These are phyloP conservation scores for Cydia pomonella DNA, from an alignment of 1,140 invertebrate genomes.

Conservation along the genomic window DNA sequence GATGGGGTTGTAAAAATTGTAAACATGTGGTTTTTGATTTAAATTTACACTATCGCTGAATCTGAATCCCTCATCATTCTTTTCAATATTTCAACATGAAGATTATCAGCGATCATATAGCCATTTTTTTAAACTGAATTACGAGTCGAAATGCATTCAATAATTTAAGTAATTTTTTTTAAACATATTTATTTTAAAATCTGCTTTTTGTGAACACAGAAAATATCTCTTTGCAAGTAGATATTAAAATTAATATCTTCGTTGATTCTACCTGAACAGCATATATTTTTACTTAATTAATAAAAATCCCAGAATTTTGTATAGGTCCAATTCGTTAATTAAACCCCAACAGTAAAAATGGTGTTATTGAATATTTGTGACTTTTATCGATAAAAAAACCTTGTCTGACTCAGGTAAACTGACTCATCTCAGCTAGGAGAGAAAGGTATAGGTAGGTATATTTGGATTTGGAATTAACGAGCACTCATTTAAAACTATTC, in stretches of 20 bases:
- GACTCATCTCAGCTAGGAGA: not conserved
- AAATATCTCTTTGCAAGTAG: no score
- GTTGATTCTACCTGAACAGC: not conserved
- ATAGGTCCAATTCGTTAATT: not conserved
- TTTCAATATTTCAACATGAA: not conserved
- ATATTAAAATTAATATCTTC: not conserved
- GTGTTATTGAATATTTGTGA: not conserved
- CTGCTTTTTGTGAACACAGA: no score
- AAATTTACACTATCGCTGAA: constrained; percentile 6
- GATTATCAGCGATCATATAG: not conserved
- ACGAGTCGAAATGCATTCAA: no score
- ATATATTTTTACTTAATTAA: not conserved
- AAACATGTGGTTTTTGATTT: constrained; percentile 3
- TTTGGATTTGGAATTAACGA: no score
- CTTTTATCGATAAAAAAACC: not conserved
- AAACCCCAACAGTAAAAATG: not conserved
- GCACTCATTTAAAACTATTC: no score
- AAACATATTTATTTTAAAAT: no score
- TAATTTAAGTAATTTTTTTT: no score
- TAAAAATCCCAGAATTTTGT: not conserved
- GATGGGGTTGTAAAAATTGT: not conserved
- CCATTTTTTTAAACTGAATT: no score
- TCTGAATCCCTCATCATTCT: not conserved
- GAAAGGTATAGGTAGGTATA: no score
- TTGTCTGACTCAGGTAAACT: not conserved